A percentile compares a stretch with the other conserved stretches of the same genome.
Conservation (phyloP, 1,140 invertebrate genomes). For the Tetranychus urticae region DNA sequence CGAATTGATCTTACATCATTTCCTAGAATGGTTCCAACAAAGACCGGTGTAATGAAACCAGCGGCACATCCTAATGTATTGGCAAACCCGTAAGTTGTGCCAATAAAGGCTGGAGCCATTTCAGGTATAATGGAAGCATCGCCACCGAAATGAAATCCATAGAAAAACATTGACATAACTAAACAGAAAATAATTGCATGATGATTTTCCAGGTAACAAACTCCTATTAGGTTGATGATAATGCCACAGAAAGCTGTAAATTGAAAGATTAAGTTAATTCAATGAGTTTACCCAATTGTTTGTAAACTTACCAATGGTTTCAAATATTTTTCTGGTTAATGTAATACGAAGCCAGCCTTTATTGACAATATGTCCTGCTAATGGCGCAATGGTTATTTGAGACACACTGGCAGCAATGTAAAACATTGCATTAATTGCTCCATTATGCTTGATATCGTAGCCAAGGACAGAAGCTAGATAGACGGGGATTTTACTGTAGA, state of each 20-base stretch:
- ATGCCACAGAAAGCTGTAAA: neutral
- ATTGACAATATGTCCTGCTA: neutral
- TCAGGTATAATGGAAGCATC: constrained; percentile 8
- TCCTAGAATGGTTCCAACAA: constrained; percentile 1
- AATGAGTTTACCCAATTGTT: too few species aligned
- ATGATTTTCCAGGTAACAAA: neutral
- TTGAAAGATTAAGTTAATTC: too few species aligned
- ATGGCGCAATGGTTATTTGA: neutral
- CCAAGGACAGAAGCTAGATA: constrained; percentile 9
- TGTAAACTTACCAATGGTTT: constrained; percentile 11
- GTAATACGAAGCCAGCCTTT: constrained; percentile 4
- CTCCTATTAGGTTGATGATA: neutral
- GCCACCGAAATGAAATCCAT: constrained; percentile 12
- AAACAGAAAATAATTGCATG: neutral
- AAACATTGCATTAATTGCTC: neutral
- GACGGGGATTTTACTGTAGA: constrained; percentile 8
- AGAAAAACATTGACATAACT: constrained; percentile 5
- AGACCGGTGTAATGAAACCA: constrained; percentile 1
- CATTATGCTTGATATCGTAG: constrained; percentile 5
- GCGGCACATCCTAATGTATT: neutral
- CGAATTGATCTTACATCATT: neutral
- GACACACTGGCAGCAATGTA: neutral
- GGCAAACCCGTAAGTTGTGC: constrained; percentile 1
- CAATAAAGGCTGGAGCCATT: constrained; percentile 3
- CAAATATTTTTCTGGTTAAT: constrained; percentile 13